Evolutionary conservation across 2,797 vertebrate species (phyloP).

Genomic region (Rhabdophis nuchalis): DNA sequence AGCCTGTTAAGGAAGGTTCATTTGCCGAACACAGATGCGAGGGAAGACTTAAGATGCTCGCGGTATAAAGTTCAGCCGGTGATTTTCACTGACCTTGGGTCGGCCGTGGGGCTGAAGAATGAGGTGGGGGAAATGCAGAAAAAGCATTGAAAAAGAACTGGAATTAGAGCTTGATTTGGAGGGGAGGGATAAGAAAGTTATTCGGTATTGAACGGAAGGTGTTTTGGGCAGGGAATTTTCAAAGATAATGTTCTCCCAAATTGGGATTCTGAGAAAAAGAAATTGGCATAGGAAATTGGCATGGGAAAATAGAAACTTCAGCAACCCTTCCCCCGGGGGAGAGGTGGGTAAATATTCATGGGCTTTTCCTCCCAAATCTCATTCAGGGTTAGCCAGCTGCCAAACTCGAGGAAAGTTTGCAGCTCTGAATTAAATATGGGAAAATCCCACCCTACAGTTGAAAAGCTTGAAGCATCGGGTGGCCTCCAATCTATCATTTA

Average conservation of each 20-base stretch:
- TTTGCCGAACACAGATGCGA: conserved; percentile 19
- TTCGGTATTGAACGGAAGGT: not conserved
- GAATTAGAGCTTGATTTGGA: not conserved
- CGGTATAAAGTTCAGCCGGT: conserved; percentile 8
- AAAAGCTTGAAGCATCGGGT: not conserved
- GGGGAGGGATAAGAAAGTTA: not conserved
- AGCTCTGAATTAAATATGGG: not conserved
- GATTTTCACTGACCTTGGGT: conserved; percentile 18
- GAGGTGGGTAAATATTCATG: not conserved
- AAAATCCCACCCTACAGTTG: not conserved
- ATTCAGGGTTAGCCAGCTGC: not conserved
- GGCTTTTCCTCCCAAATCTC: too few relatives aligned
- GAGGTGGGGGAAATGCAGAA: not conserved
- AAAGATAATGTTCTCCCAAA: not conserved
- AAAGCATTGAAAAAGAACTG: not conserved
- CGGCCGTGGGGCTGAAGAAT: not conserved
- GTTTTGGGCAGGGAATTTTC: not conserved
- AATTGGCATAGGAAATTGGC: too few relatives aligned
- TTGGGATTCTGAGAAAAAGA: not conserved
- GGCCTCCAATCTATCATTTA: not conserved
- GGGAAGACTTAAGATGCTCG: conserved; percentile 13
- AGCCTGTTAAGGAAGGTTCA: conserved; percentile 21
- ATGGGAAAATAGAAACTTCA: not conserved
- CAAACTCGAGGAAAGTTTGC: not conserved
- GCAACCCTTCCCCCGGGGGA: not conserved